Base-by-base conservation (phyloP, 2,113 vertebrate genomes). In the Anguilla japonica region DNA sequence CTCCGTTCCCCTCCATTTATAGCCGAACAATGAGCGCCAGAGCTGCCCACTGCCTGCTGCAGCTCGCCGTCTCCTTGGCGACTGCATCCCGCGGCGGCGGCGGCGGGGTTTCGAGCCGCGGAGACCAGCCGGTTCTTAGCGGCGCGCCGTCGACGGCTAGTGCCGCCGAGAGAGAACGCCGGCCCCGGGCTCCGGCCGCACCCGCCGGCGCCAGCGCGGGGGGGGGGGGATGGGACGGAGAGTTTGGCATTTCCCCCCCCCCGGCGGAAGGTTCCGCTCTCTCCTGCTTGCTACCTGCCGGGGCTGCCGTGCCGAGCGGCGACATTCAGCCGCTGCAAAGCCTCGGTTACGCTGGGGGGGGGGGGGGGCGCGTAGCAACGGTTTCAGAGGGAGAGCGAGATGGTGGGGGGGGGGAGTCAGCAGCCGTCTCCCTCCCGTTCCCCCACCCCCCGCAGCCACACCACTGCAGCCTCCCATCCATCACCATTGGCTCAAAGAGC, bases 241-340 rank as follows among this genome's bases (percentile, higher is more conserved):
- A n/a, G 75, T 60, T 84, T 85, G 86, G 87, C 86, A 88, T 84
- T 81, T 79, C 40, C 5, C 85, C 40, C 5, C 85, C 43, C 8
- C 50, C 20, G 50, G 56, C 53, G 79, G 75, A 87, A 82, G 81
- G 85, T 83, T 84, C 85, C 7, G 34, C 71, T 71, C 71, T 56
- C 46, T 83, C 87, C 60, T 41, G 84, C 81, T 87, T 75, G 87
- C 82, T 85, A 80, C 85, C 87, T 86, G 85, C 81, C 86, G 85
- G 34, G 26, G 63, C 40, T 4, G 1, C 34, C 29, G 7, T 82
- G 82, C 84, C 67, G 78, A 26, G 87, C 80, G 26, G 87, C 80
- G 26, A 75, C 87, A 87, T 86, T 88, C 85, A 85, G 81, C 63
- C 63, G 63, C 60, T 56, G 40, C 80, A 75, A 84, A 85, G 41